Percentiles rank a stretch among this genome's conserved stretches.
Conservation (phyloP, 1,140 invertebrate species). For the Microvelia longipes region DNA sequence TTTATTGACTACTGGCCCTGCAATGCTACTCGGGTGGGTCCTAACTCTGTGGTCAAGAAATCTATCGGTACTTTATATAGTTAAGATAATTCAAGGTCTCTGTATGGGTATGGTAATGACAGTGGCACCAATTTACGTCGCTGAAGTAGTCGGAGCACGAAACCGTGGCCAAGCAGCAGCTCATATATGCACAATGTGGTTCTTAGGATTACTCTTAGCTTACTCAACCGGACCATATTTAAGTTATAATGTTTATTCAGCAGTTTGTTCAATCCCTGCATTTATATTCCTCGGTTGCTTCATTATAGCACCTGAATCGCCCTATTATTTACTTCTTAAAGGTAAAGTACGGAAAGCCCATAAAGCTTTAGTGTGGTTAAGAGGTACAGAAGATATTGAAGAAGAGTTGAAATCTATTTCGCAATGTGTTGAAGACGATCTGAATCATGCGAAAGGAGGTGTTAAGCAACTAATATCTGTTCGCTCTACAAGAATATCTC, state of each 20-base stretch:
- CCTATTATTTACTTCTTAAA: constrained; percentile 47
- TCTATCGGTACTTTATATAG: constrained; percentile 37
- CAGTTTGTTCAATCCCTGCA: not conserved
- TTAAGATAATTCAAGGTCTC: constrained; percentile 36
- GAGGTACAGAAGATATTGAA: constrained; percentile 28
- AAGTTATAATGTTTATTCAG: not conserved
- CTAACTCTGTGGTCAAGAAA: constrained; percentile 34
- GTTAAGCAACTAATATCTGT: not conserved
- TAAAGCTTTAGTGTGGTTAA: constrained; percentile 45
- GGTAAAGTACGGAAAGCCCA: constrained; percentile 44
- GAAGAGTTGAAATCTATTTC: constrained; percentile 16
- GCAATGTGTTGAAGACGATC: not conserved
- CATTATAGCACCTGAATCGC: constrained; percentile 65
- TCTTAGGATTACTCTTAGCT: constrained; percentile 43
- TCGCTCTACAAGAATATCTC: not conserved
- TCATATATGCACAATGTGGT: constrained; percentile 43
- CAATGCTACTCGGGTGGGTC: constrained; percentile 47
- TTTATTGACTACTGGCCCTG: constrained; percentile 58
- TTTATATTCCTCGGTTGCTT: constrained; percentile 46
- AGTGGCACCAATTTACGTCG: constrained; percentile 66
- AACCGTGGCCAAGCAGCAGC: constrained; percentile 37
- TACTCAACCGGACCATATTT: constrained; percentile 58
- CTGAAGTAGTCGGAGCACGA: constrained; percentile 45
- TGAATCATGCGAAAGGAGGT: not conserved
- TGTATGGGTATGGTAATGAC: constrained; percentile 58